Conservation (phyloP, 2,888 invertebrate genomes). For the Tryphoninae sp. region DNA sequence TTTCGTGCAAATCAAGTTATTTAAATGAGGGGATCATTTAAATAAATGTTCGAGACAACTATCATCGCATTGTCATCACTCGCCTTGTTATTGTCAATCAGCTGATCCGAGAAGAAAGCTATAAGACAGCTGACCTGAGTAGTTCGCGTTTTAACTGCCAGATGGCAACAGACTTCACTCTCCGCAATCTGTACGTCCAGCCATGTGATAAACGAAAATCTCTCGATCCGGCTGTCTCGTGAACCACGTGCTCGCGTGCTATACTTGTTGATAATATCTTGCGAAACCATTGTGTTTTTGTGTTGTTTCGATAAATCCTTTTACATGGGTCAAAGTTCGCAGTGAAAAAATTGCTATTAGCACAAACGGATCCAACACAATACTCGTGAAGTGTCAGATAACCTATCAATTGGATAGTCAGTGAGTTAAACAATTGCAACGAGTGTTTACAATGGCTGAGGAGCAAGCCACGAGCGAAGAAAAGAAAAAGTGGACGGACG, state of each 20-base stretch:
- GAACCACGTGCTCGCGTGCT: conserved; percentile 37
- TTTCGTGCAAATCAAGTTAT: no score
- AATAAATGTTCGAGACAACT: no score
- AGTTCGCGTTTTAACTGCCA: not conserved
- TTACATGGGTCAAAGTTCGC: not conserved
- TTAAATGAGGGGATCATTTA: no score
- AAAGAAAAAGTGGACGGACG: conserved; percentile 83
- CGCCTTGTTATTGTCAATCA: not conserved
- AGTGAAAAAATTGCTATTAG: not conserved
- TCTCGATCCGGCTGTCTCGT: not conserved
- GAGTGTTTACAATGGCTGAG: conserved; percentile 57
- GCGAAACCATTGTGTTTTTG: not conserved
- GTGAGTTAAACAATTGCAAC: not conserved
- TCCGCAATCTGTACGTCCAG: no score
- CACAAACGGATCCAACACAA: not conserved
- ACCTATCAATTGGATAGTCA: not conserved
- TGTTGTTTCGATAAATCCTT: not conserved
- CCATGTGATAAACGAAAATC: not conserved
- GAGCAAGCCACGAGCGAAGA: conserved; percentile 25
- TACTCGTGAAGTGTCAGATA: conserved; percentile 1
- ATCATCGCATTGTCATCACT: no score
- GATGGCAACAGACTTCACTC: conserved; percentile 1
- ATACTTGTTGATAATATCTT: conserved; percentile 43
- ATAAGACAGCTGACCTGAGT: not conserved
- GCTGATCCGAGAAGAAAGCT: not conserved